Conservation (phyloP, 2,888 invertebrate species). For the Melikaiella ostensackeni region DNA sequence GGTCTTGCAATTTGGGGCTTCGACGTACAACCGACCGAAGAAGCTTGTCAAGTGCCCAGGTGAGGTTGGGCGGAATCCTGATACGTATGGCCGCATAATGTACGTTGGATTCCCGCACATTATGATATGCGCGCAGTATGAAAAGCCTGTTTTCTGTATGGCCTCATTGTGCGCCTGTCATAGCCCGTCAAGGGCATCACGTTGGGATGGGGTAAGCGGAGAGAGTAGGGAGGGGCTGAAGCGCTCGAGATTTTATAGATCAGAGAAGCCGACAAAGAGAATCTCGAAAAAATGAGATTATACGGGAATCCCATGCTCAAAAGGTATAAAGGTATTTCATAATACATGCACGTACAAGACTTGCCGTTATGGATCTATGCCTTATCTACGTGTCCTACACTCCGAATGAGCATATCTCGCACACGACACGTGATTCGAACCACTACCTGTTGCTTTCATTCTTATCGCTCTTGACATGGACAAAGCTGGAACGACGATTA, state of each 20-base stretch:
- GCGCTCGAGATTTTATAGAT: conserved; percentile 67
- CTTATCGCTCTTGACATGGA: neutral
- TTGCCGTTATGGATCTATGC: conserved; percentile 21
- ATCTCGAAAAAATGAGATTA: conserved; percentile 60
- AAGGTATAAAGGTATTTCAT: conserved; percentile 14
- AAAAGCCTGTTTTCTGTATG: conserved; percentile 68
- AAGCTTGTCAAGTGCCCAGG: conserved; percentile 53
- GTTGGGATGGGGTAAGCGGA: conserved; percentile 52
- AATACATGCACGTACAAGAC: conserved; percentile 10
- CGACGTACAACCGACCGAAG: conserved; percentile 39
- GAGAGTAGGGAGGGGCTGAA: conserved; percentile 46
- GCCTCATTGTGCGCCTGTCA: conserved; percentile 71
- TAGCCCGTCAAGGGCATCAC: conserved; percentile 65
- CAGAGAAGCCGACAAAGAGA: conserved; percentile 62
- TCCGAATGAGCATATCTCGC: neutral
- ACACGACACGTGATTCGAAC: neutral
- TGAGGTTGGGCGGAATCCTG: conserved; percentile 45
- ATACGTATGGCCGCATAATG: conserved; percentile 20
- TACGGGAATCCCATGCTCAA: conserved; percentile 57
- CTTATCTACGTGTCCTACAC: conserved; percentile 1
- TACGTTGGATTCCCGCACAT: conserved; percentile 40
- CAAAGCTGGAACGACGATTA: neutral
- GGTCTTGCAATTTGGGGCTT: conserved; percentile 30
- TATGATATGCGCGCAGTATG: conserved; percentile 64
- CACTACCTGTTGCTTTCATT: conserved; percentile 3